Evolutionary conservation across 2,888 invertebrate species (phyloP), one percentile per base, ranked within the genome.

Genomic region (Trypoxylon attenuatum): DNA sequence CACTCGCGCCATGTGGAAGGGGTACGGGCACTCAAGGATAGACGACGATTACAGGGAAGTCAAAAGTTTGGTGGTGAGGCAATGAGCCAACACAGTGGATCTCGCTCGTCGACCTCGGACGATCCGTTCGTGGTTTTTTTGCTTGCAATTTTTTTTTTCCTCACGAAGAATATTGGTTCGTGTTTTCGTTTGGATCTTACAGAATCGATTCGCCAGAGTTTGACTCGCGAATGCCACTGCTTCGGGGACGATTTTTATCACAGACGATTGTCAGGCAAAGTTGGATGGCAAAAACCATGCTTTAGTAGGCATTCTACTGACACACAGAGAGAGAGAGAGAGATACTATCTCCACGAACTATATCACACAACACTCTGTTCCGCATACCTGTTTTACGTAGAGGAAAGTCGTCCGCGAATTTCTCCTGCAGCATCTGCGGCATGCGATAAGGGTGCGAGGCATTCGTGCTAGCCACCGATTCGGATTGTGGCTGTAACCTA

Each of bases 331-430:
- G 50, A 38, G 18, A 50, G n/a, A 41, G 29, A 63, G 49, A 62
- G 27, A 62, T 56, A 66, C 74, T 75, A 73, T 47, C 53, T 62
- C 63, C 60, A 71, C 61, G 52, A 64, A 69, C 43, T 67, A 64
- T 43, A 45, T 71, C 68, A 60, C 54, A 42, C 52, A 52, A 58
- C 52, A 58, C 13, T 43, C 41, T 25, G 41, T 41, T 33, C 22
- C 55, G 71, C 90, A 87, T 88, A 98, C 97, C 97, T 89, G 97
- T 97, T 91, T 98, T 98, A 80, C 97, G 88, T 42, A 98, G 91
- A 50, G 97, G 97, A 88, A 96, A 97, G 90, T 97, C 97, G 65
- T 92, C 92, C 69, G 92, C 91, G 75, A 91, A 89, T 71, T 89
- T 89, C 83, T 89, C 84, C 85, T 89, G 79, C 79, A 89, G 89